These are phyloP conservation scores for Pseudomyrmex dendroicus DNA, from an alignment of 1,140 invertebrate species.

Conservation along the genomic window DNA sequence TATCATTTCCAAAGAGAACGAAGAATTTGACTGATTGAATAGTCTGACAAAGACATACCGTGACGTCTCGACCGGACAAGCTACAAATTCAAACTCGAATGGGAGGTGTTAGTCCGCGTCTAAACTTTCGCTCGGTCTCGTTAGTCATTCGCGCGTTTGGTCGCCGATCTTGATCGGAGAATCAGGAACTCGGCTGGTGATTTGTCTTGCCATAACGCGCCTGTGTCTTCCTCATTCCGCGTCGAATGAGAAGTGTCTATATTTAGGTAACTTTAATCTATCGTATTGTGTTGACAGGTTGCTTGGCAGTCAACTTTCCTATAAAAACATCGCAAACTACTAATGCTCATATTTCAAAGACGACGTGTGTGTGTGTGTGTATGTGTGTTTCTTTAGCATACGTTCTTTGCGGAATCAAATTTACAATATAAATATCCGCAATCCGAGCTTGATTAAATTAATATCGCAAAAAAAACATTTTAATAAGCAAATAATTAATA, in stretches of 20 bases:
- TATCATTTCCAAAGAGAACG: constrained; percentile 12
- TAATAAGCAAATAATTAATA: too few species aligned
- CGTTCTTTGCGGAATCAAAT: too few species aligned
- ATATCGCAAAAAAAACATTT: too few species aligned
- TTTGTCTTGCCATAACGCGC: constrained; percentile 50
- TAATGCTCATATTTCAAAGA: background rate
- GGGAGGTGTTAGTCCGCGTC: constrained; percentile 38
- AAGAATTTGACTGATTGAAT: constrained; percentile 52
- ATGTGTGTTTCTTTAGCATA: background rate
- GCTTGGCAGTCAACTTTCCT: constrained; percentile 9
- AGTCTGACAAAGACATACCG: constrained; percentile 58
- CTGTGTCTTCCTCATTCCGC: constrained; percentile 48
- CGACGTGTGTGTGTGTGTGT: background rate
- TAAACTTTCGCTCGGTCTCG: constrained; percentile 38
- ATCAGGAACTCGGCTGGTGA: constrained; percentile 38
- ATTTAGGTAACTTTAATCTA: constrained; percentile 47
- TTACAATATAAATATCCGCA: too few species aligned
- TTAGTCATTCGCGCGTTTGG: constrained; percentile 49
- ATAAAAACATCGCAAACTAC: background rate
- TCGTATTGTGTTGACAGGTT: constrained; percentile 23
- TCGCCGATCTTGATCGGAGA: constrained; percentile 58
- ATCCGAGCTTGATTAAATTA: too few species aligned
- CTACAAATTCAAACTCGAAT: constrained; percentile 47
- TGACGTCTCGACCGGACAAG: constrained; percentile 45
- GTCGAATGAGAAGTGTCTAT: constrained; percentile 18